Percentiles rank a stretch among this genome's conserved stretches.
Evolutionary conservation across 2,888 invertebrate genomes (phyloP).

Genomic region (Caenorhabditis angaria): DNA sequence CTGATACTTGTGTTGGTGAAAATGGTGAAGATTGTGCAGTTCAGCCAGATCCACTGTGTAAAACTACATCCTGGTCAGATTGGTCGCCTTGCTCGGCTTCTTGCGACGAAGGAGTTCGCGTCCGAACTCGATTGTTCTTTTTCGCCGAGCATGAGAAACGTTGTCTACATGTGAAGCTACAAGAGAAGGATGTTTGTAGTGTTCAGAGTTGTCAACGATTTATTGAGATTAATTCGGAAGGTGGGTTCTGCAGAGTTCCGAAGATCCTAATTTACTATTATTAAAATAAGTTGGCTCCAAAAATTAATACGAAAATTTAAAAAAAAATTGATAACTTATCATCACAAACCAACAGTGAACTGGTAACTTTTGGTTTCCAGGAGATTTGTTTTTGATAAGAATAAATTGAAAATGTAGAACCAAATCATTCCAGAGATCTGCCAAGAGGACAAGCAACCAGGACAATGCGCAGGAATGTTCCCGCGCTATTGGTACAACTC

Average conservation of each 20-base stretch:
- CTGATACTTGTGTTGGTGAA: constrained; percentile 83
- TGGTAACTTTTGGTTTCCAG: too few species aligned
- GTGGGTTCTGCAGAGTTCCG: too few species aligned
- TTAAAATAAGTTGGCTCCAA: too few species aligned
- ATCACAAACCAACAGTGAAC: too few species aligned
- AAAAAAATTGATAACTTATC: too few species aligned
- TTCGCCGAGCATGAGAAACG: constrained; percentile 69
- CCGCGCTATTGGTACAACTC: constrained; percentile 88
- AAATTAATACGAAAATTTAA: too few species aligned
- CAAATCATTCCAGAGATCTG: constrained; percentile 82
- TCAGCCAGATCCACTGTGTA: constrained; percentile 70
- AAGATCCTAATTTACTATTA: too few species aligned
- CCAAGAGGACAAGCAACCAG: constrained; percentile 81
- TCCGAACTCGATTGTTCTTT: constrained; percentile 73
- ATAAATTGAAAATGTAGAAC: too few species aligned
- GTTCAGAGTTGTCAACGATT: constrained; percentile 67
- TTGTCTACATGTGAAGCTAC: constrained; percentile 59
- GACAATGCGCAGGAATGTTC: constrained; percentile 88
- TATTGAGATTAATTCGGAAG: constrained; percentile 67
- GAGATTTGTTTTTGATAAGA: too few species aligned
- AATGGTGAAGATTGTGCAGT: constrained; percentile 70
- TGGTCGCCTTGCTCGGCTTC: constrained; percentile 75
- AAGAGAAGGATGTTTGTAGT: constrained; percentile 70
- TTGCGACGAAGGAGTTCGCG: constrained; percentile 77
- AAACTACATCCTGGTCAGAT: constrained; percentile 71